phyloP scores from a whole-genome alignment of 2,888 invertebrate genomes.

The Ormia ochracea region DNA sequence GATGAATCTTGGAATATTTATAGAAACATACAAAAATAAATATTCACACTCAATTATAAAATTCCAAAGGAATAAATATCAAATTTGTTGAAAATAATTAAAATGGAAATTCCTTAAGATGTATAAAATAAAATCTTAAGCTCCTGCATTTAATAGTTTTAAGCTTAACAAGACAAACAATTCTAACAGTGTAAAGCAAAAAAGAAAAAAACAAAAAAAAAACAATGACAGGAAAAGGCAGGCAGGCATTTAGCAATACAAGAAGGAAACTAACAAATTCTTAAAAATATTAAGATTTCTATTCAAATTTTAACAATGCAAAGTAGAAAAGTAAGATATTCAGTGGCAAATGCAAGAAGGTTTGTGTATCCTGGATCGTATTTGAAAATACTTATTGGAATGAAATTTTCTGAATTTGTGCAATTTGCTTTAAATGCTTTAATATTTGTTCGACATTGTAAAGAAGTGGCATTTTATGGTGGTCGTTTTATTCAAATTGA shows the following conservation, averaged over 20 bases:
- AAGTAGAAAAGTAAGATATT: not conserved
- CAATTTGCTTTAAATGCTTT: too few relatives aligned
- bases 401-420: too few relatives aligned
- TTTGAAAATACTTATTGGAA: not conserved
- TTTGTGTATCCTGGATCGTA: not conserved
- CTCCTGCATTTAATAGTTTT: constrained; percentile 57
- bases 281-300: constrained; percentile 13
- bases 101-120: constrained; percentile 61
- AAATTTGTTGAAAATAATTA: constrained; percentile 62
- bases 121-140: constrained; percentile 52
- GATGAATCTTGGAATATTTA: constrained; percentile 11
- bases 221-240: constrained; percentile 11
- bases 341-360: not conserved
- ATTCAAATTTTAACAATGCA: not conserved
- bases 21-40: constrained; percentile 52
- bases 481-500: too few relatives aligned
- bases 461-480: too few relatives aligned
- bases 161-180: constrained; percentile 51
- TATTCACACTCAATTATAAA: constrained; percentile 74
- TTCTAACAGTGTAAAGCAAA: not conserved
- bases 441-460: too few relatives aligned
- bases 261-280: constrained; percentile 27
- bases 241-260: constrained; percentile 18
- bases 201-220: not conserved
- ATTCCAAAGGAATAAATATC: constrained; percentile 66